Evolutionary conservation across 2,888 invertebrate species (phyloP), one percentile per base, ranked within the genome.

Genomic region (Phortica okadai): DNA sequence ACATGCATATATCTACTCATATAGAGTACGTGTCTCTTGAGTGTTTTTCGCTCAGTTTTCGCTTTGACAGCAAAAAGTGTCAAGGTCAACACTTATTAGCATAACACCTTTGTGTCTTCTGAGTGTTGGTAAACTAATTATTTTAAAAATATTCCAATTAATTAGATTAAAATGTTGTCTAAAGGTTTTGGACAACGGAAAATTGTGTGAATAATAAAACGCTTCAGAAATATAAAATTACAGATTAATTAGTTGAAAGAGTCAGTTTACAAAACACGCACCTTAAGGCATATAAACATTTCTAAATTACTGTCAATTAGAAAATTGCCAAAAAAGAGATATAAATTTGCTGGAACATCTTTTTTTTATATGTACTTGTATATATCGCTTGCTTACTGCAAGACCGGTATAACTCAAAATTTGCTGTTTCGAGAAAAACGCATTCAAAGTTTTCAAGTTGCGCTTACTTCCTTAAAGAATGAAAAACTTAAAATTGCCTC

Each of bases 51-150:
- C 8, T 33, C 16, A 8, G 11, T 64, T 41, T 33, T 6, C 33
- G 67, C 44, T 44, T 41, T 44, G 50, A 11, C 50, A 50, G 8
- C 50, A 50, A 50, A 50, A 44, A 44, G 44, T 44, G 44, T 44
- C 67, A 67, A 67, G 67, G 42, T 44, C 67, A 67, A 44, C 67
- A 67, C 44, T 67, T 67, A 67, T 44, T n/a, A 42, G 67, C 44
- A 44, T n/a, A 44, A 44, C 42, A 3, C 42, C 41, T 67, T 67
- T 42, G 44, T 44, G 44, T 44, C 67, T n/a, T 50, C 64, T 67
- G 41, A 16, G 16, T n/a, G 42, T 11, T n/a, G 1, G 4, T 42
- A 44, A 44, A 42, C 67, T 67, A 67, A 67, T 67, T 67, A 67
- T 44, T 21, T 64, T 16, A 44, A 44, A 67, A 44, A 67, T 44